Percentiles rank a stretch among this genome's conserved stretches.
Conservation (phyloP, 2,888 invertebrate species). For the Tuberolachnus salignus region DNA sequence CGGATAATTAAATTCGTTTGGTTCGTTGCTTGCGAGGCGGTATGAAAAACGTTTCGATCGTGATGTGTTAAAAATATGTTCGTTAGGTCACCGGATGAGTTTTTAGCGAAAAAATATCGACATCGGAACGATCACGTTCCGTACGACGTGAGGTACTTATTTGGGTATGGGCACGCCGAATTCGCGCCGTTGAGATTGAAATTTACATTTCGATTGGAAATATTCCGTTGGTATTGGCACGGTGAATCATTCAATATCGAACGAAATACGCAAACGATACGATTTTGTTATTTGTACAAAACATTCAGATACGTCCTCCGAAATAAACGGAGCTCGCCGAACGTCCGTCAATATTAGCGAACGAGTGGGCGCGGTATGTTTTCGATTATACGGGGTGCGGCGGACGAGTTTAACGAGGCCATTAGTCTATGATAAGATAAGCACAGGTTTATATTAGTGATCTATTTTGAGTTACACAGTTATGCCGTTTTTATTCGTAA, state of each 20-base stretch:
- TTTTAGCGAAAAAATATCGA: slow-evolving; percentile 15
- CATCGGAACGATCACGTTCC: not conserved
- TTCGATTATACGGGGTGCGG: too few species aligned
- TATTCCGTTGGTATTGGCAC: not conserved
- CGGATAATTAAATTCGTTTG: slow-evolving; percentile 48
- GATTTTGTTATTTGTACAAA: too few species aligned
- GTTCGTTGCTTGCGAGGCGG: slow-evolving; percentile 51
- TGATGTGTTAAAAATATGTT: slow-evolving; percentile 3
- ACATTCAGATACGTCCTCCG: too few species aligned
- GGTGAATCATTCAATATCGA: not conserved
- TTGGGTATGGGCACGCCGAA: not conserved
- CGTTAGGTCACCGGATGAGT: slow-evolving; percentile 36
- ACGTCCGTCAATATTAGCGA: too few species aligned
- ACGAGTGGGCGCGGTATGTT: too few species aligned
- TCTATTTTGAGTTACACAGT: too few species aligned
- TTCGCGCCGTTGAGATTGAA: not conserved
- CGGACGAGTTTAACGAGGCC: too few species aligned
- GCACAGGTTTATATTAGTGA: too few species aligned
- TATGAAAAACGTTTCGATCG: slow-evolving; percentile 9
- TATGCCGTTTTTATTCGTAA: too few species aligned
- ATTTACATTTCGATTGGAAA: slow-evolving; percentile 12
- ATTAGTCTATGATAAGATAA: too few species aligned
- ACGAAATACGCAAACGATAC: too few species aligned
- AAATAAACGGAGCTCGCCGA: too few species aligned
- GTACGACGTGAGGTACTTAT: not conserved